A percentile compares a stretch with the other conserved stretches of the same genome.
phyloP scores from a whole-genome alignment of 2,888 invertebrate genomes.

The Brachypalpus laphriformis region DNA sequence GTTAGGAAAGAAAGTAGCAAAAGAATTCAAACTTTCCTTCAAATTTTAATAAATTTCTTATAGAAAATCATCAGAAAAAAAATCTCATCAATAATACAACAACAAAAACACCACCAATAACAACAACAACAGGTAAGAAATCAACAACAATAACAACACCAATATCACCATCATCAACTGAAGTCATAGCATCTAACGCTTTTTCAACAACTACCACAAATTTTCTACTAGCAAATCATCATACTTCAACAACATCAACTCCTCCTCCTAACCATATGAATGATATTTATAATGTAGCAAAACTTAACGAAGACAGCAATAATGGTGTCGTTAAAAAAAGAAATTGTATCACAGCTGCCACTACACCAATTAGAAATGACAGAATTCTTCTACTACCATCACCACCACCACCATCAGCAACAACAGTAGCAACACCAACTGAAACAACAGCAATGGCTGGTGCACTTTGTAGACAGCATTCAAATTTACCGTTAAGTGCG shows the following conservation, averaged over 20 bases:
- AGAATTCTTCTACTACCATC: conserved; percentile 34
- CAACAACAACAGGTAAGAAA: conserved; percentile 65
- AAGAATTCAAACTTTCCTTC: conserved; percentile 49
- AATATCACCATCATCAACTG: conserved; percentile 64
- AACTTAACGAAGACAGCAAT: conserved; percentile 47
- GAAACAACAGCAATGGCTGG: conserved; percentile 45
- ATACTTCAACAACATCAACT: conserved; percentile 23
- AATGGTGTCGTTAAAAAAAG: conserved; percentile 38
- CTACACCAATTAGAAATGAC: conserved; percentile 53
- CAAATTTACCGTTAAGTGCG: conserved; percentile 75
- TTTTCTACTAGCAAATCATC: conserved; percentile 65
- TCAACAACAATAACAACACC: conserved; percentile 55
- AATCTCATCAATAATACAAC: conserved; percentile 53
- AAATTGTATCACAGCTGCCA: conserved; percentile 65
- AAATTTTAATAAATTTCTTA: conserved; percentile 65
- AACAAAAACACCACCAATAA: conserved; percentile 19
- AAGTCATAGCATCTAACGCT: conserved; percentile 50
- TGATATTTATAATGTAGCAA: conserved; percentile 49
- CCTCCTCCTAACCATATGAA: conserved; percentile 37
- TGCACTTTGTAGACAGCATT: conserved; percentile 68
- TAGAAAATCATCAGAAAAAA: conserved; percentile 67
- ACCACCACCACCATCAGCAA: background rate
- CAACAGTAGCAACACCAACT: conserved; percentile 34
- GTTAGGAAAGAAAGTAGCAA: conserved; percentile 45
- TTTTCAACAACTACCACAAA: conserved; percentile 54